phyloP scores from a whole-genome alignment of 2,888 invertebrate species.

The Meandrusa payeni region DNA sequence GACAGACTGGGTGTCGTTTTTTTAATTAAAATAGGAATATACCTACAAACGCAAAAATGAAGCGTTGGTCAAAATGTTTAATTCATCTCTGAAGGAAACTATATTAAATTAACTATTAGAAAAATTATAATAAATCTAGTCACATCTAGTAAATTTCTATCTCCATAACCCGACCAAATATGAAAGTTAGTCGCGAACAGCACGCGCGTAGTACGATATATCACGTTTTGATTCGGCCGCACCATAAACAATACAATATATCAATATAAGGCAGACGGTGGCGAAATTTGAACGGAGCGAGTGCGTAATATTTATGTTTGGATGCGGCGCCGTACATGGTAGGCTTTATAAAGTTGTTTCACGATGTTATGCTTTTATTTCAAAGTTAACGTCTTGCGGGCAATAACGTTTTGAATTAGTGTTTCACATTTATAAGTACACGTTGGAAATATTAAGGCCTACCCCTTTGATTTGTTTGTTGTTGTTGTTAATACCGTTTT shows the following conservation, averaged over 20 bases:
- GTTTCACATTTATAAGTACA: conserved; percentile 14
- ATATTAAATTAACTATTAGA: too few relatives aligned
- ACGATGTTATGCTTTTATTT: conserved; percentile 34
- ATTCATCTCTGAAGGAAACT: too few relatives aligned
- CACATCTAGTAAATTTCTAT: conserved; percentile 50
- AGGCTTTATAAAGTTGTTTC: conserved; percentile 41
- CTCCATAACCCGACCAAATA: conserved; percentile 72
- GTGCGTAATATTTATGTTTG: conserved; percentile 73
- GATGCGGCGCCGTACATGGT: conserved; percentile 37
- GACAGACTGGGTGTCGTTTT: too few relatives aligned
- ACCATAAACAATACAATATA: conserved; percentile 81
- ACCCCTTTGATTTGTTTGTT: conserved; percentile 12
- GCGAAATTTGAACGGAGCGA: conserved; percentile 78
- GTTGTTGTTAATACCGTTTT: conserved; percentile 8
- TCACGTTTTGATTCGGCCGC: conserved; percentile 80
- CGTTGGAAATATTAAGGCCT: conserved; percentile 5
- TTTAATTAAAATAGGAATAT: too few relatives aligned
- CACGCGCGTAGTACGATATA: conserved; percentile 73
- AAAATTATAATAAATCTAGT: too few relatives aligned
- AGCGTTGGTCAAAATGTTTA: too few relatives aligned
- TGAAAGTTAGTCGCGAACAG: conserved; percentile 75
- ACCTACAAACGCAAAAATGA: too few relatives aligned
- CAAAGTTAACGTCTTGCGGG: conserved; percentile 31
- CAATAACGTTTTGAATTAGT: conserved; percentile 32
- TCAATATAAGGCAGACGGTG: conserved; percentile 80